Evolutionary conservation across 2,797 vertebrate species (phyloP).

Genomic region (Pseudochromis fuscus): DNA sequence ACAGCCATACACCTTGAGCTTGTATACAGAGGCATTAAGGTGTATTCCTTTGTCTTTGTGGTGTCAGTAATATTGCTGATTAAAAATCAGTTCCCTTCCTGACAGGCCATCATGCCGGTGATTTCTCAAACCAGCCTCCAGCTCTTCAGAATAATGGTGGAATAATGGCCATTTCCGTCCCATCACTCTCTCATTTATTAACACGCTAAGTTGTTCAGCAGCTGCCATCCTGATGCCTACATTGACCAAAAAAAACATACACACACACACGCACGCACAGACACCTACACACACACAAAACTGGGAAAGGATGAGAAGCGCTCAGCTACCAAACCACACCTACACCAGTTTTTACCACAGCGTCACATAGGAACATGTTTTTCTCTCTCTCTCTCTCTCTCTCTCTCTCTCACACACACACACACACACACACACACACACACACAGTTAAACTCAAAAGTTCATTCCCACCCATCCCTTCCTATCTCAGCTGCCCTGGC

Average conservation of each 20-base stretch:
- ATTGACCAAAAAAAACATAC: conserved; percentile 50
- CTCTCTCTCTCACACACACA: conserved; percentile 2
- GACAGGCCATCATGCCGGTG: conserved; percentile 36
- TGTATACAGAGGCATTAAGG: background rate
- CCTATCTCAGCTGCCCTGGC: conserved; percentile 67
- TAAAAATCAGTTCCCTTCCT: conserved; percentile 12
- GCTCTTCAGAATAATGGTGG: conserved; percentile 26
- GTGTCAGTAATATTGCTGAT: conserved; percentile 9
- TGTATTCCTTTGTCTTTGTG: conserved; percentile 2
- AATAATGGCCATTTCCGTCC: conserved; percentile 20
- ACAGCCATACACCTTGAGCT: conserved; percentile 1
- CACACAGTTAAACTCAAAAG: conserved; percentile 35
- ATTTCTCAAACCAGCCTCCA: conserved; percentile 36
- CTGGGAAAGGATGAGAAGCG: conserved; percentile 69
- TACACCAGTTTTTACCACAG: conserved; percentile 40
- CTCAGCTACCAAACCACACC: conserved; percentile 54
- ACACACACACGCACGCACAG: background rate
- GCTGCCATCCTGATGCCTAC: conserved; percentile 59
- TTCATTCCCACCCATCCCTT: conserved; percentile 79
- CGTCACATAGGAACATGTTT: conserved; percentile 39
- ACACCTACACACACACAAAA: conserved; percentile 39
- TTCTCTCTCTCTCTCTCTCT: too few species aligned
- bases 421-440: conserved; percentile 14
- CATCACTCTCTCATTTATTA: conserved; percentile 58
- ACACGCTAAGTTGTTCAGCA: conserved; percentile 55